Percentiles rank a stretch among this genome's conserved stretches.
Conservation (phyloP, 2,797 vertebrate genomes). For the Steatocranus sp. region DNA sequence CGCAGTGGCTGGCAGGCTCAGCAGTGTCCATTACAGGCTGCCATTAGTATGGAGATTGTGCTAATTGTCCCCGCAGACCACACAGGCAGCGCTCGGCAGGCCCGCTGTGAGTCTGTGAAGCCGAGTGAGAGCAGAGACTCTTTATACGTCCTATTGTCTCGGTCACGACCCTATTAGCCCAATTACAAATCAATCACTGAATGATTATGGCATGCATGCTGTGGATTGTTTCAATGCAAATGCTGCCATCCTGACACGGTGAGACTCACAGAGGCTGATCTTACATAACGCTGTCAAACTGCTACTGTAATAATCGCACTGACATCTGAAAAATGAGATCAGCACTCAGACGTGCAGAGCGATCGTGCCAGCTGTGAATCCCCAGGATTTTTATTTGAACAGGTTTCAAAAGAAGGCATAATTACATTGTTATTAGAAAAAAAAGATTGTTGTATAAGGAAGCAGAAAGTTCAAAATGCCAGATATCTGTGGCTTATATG, state of each 20-base stretch:
- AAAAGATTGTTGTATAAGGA: neutral
- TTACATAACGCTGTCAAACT: neutral
- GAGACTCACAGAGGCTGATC: neutral
- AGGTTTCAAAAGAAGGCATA: neutral
- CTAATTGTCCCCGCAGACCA: conserved; percentile 98
- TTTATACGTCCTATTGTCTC: conserved; percentile 91
- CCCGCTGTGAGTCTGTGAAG: conserved; percentile 84
- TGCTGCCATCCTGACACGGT: neutral
- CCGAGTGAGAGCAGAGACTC: conserved; percentile 86
- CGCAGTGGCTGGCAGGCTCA: conserved; percentile 79
- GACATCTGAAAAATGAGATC: neutral
- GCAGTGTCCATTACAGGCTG: conserved; percentile 84
- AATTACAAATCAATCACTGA: conserved; percentile 67
- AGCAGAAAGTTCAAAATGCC: neutral
- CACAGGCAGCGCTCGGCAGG: conserved; percentile 93
- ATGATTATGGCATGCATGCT: conserved; percentile 56
- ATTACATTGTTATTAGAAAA: neutral
- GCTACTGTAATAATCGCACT: neutral
- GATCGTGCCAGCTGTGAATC: neutral
- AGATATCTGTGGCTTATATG: neutral
- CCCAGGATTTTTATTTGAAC: neutral
- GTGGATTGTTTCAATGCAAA: conserved; percentile 52
- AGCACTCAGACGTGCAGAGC: neutral
- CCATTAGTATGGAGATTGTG: conserved; percentile 98
- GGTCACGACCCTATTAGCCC: conserved; percentile 83